A percentile compares a stretch with the other conserved stretches of the same genome.
Evolutionary conservation across 2,113 vertebrate species (phyloP).

Genomic region (Apaloderma vittatum): DNA sequence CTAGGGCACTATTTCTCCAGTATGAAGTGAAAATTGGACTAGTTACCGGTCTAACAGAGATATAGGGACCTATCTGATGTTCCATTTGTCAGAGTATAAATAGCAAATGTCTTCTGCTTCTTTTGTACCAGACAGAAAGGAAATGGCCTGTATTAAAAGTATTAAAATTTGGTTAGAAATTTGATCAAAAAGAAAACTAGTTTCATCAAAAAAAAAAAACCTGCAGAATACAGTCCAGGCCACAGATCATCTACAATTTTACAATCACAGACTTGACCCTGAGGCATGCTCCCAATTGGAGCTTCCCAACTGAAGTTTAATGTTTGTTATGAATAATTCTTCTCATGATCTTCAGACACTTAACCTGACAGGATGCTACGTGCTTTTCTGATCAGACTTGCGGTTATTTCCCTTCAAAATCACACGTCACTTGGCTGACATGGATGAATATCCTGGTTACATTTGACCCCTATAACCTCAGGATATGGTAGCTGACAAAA

Average conservation of each 20-base stretch:
- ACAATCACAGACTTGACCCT: neutral
- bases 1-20: neutral
- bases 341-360: neutral
- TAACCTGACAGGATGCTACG: neutral
- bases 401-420: constrained; percentile 18
- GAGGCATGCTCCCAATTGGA: neutral
- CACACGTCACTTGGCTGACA: constrained; percentile 55
- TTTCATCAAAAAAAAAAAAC: neutral
- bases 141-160: neutral
- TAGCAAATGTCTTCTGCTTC: neutral
- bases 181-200: neutral
- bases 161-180: neutral
- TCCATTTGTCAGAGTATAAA: neutral
- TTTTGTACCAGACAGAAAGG: neutral
- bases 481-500: constrained; percentile 40
- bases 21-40: neutral
- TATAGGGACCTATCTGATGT: neutral
- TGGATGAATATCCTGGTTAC: constrained; percentile 30
- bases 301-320: neutral
- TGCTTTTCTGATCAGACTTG: neutral
- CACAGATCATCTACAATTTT: neutral
- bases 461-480: constrained; percentile 54
- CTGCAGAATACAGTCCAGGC: neutral
- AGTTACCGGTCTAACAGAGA: neutral
- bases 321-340: neutral